Evolutionary conservation across 2,888 invertebrate genomes (phyloP).

Genomic region (Drosophila subsilvestris): DNA sequence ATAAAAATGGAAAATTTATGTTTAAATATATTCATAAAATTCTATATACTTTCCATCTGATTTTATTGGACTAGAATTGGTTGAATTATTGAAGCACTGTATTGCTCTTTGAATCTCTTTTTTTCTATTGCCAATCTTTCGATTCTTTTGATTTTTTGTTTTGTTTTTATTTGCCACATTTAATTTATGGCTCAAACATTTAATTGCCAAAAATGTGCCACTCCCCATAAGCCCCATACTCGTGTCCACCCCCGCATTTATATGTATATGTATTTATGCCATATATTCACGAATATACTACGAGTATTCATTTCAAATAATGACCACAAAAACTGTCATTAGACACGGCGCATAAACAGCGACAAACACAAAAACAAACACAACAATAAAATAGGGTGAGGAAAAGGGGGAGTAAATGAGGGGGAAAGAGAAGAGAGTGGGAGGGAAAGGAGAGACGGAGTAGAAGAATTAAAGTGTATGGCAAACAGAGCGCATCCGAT

Average conservation of each 20-base stretch:
- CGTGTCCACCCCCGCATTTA: slow-evolving; percentile 28
- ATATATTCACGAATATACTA: neutral
- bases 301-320: slow-evolving; percentile 61
- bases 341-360: slow-evolving; percentile 70
- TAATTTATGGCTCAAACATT: slow-evolving; percentile 34
- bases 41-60: too few species aligned
- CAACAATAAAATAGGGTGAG: slow-evolving; percentile 13
- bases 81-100: neutral
- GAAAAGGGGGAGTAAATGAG: neutral
- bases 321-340: slow-evolving; percentile 72
- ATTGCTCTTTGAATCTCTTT: neutral
- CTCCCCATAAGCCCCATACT: slow-evolving; percentile 53
- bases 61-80: too few species aligned
- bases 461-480: slow-evolving; percentile 34
- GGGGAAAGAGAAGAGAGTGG: neutral
- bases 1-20: too few species aligned
- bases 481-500: slow-evolving; percentile 61
- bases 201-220: slow-evolving; percentile 63
- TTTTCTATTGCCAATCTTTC: slow-evolving; percentile 16
- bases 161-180: too few species aligned
- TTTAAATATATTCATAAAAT: neutral
- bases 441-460: neutral
- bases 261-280: neutral
- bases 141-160: slow-evolving; percentile 14
- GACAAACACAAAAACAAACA: slow-evolving; percentile 3